Conservation (phyloP, 2,888 invertebrate species). For the Melanargia galathea region DNA sequence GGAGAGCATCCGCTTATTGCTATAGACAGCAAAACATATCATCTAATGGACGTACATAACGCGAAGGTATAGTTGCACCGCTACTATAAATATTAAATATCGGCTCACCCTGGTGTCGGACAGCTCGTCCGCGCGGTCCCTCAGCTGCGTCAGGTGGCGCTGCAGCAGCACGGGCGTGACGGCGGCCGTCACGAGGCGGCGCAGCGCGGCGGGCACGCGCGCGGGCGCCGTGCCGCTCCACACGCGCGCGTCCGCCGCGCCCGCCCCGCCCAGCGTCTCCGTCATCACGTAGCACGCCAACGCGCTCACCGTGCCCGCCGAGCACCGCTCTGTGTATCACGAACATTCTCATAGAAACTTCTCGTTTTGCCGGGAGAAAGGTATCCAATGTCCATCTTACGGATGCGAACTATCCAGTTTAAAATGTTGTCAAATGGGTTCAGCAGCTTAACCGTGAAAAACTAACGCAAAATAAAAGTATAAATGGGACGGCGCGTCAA, state of each 20-base stretch:
- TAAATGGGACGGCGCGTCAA: no score
- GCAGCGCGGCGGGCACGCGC: slow-evolving; percentile 89
- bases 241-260: slow-evolving; percentile 77
- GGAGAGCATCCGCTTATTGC: no score
- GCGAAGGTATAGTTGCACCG: no score
- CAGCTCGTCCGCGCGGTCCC: slow-evolving; percentile 32
- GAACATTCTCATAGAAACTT: background rate
- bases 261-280: slow-evolving; percentile 83
- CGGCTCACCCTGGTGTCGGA: slow-evolving; percentile 35
- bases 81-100: background rate
- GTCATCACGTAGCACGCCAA: slow-evolving; percentile 84
- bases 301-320: slow-evolving; percentile 71
- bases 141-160: slow-evolving; percentile 36
- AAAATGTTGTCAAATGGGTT: no score
- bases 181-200: slow-evolving; percentile 63
- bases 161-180: slow-evolving; percentile 61
- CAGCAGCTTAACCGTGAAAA: no score
- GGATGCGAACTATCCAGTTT: no score
- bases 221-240: slow-evolving; percentile 84
- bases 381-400: no score
- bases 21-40: no score
- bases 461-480: no score
- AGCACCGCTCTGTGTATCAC: slow-evolving; percentile 19
- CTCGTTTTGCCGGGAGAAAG: no score
- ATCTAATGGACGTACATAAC: no score